These are phyloP conservation scores for Aphaenogaster rudis DNA, from an alignment of 1,140 invertebrate species.

Conservation along the genomic window DNA sequence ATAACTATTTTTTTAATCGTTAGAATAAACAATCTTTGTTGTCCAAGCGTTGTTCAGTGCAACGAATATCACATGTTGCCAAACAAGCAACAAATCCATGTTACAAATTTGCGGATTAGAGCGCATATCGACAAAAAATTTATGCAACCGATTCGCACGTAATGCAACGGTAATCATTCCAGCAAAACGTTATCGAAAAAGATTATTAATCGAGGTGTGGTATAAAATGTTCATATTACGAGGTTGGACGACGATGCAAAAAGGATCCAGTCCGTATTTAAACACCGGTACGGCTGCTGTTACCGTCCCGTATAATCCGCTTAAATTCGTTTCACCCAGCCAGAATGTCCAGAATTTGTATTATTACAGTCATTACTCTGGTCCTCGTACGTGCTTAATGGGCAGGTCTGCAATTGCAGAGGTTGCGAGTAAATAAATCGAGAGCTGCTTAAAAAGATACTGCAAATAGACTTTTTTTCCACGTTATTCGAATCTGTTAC, in stretches of 20 bases:
- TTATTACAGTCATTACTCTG: slow-evolving; percentile 66
- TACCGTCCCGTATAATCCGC: slow-evolving; percentile 71
- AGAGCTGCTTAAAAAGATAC: slow-evolving; percentile 45
- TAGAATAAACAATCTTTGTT: slow-evolving; percentile 15
- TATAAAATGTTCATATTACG: slow-evolving; percentile 57
- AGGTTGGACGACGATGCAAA: slow-evolving; percentile 47
- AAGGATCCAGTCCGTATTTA: slow-evolving; percentile 56
- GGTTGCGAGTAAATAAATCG: slow-evolving; percentile 42
- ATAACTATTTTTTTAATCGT: slow-evolving; percentile 43
- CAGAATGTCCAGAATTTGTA: slow-evolving; percentile 72
- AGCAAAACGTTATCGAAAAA: slow-evolving; percentile 51
- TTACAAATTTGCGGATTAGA: slow-evolving; percentile 33
- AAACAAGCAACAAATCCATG: slow-evolving; percentile 19
- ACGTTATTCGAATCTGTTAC: background rate
- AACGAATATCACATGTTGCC: slow-evolving; percentile 10
- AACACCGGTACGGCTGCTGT: slow-evolving; percentile 37
- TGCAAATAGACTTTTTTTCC: slow-evolving; percentile 3
- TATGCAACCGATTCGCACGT: slow-evolving; percentile 16
- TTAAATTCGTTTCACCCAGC: slow-evolving; percentile 68
- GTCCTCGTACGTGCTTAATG: slow-evolving; percentile 29
- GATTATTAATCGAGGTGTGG: slow-evolving; percentile 57
- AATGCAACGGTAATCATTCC: slow-evolving; percentile 39
- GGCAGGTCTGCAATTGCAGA: slow-evolving; percentile 26
- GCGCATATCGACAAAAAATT: slow-evolving; percentile 34
- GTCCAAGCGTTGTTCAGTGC: background rate